phyloP scores from a whole-genome alignment of 2,797 vertebrate genomes.

The Liasis olivaceus region DNA sequence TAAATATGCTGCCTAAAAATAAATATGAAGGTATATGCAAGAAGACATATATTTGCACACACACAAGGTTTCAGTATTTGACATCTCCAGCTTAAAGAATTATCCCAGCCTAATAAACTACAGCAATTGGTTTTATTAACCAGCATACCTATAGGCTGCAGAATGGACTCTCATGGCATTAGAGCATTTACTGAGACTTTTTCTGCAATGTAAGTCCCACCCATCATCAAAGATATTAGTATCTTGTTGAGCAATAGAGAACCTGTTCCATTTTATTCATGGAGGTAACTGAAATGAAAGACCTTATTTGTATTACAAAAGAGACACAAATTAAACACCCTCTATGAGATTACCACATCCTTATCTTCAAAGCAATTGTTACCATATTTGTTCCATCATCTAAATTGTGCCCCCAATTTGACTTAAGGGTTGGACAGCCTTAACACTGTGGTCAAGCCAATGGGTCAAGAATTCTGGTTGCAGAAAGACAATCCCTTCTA shows the following conservation, averaged over 20 bases:
- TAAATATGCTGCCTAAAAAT: not conserved
- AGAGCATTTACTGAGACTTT: not conserved
- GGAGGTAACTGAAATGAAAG: not conserved
- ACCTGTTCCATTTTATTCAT: not conserved
- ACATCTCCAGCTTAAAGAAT: not conserved
- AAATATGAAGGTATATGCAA: not conserved
- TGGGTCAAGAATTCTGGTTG: not conserved
- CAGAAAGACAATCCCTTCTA: not conserved
- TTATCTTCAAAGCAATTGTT: not conserved
- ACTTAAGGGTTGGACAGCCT: not conserved
- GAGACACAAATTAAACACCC: not conserved
- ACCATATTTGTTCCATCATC: not conserved
- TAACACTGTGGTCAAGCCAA: not conserved
- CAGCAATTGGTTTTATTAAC: not conserved
- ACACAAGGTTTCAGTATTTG: not conserved
- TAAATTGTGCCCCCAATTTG: not conserved
- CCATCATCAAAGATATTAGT: not conserved
- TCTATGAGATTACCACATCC: not conserved
- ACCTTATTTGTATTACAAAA: not conserved
- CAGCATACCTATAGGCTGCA: not conserved
- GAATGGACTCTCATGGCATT: no score
- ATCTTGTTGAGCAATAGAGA: not conserved
- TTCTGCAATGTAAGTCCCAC: not conserved
- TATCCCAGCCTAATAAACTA: not conserved
- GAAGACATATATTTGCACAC: not conserved